These are phyloP conservation scores for Diglossa cyanea DNA, from an alignment of 2,797 vertebrate genomes.

Conservation along the genomic window DNA sequence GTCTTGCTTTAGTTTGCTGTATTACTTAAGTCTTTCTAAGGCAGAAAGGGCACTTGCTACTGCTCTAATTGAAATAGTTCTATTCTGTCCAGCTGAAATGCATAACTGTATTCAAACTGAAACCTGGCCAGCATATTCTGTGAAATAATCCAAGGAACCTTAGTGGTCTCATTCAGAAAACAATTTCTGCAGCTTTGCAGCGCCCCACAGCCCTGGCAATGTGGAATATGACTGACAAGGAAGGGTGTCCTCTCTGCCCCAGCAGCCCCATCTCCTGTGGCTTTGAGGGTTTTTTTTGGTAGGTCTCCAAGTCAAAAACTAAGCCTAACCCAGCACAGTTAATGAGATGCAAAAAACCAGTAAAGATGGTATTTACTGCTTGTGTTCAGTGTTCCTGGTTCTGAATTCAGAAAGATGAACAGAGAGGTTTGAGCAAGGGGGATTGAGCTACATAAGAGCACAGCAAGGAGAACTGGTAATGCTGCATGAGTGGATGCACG, in stretches of 20 bases:
- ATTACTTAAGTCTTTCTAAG: not conserved
- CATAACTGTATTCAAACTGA: not conserved
- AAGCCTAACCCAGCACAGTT: not conserved
- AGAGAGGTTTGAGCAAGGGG: not conserved
- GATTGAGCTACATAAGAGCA: rapidly evolving
- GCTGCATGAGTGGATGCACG: rapidly evolving
- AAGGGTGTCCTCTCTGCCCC: not conserved
- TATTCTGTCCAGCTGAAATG: not conserved
- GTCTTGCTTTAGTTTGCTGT: not conserved
- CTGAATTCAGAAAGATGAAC: not conserved
- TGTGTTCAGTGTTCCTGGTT: rapidly evolving
- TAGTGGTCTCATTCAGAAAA: not conserved
- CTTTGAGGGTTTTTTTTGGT: not conserved
- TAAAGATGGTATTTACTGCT: not conserved
- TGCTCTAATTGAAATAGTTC: not conserved
- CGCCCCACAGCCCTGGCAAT: rapidly evolving
- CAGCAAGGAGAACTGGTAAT: rapidly evolving
- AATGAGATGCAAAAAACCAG: not conserved
- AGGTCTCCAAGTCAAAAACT: not conserved
- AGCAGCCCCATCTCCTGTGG: not conserved
- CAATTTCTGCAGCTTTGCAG: not conserved
- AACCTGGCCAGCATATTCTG: not conserved
- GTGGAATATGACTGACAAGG: rapidly evolving
- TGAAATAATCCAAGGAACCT: not conserved
- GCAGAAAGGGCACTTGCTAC: not conserved